phyloP scores from a whole-genome alignment of 2,797 vertebrate species.

The Anabas testudineus region DNA sequence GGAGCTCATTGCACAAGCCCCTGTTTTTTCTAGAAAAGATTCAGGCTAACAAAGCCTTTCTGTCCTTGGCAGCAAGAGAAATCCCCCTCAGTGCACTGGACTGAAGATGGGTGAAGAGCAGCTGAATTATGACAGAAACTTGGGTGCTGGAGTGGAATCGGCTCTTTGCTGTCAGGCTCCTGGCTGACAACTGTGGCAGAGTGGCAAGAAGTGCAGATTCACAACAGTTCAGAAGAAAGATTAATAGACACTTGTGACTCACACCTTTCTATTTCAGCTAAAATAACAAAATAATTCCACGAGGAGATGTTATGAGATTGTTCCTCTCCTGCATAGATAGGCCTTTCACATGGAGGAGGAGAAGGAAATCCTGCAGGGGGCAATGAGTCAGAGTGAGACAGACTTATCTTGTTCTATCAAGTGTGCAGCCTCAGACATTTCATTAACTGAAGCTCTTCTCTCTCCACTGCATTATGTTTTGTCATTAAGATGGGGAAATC shows the following conservation, averaged over 20 bases:
- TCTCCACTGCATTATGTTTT: constrained; percentile 36
- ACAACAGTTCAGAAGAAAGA: constrained; percentile 43
- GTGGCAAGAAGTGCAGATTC: constrained; percentile 49
- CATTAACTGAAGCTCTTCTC: constrained; percentile 61
- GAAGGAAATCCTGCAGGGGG: constrained; percentile 56
- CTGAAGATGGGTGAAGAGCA: constrained; percentile 60
- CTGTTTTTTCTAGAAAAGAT: constrained; percentile 44
- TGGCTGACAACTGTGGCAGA: constrained; percentile 57
- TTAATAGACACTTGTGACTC: constrained; percentile 25
- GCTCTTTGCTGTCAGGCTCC: constrained; percentile 55
- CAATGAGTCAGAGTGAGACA: constrained; percentile 61
- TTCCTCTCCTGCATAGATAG: constrained; percentile 24
- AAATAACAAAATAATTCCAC: constrained; percentile 33
- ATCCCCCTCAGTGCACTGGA: constrained; percentile 45
- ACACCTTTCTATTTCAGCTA: constrained; percentile 29
- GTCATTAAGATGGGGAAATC: constrained; percentile 20
- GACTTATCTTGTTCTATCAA: constrained; percentile 67
- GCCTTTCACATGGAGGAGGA: constrained; percentile 46
- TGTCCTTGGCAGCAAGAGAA: constrained; percentile 67
- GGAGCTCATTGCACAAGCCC: constrained; percentile 28
- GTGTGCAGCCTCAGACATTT: constrained; percentile 66
- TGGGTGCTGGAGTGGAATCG: constrained; percentile 55
- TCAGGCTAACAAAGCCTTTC: constrained; percentile 61
- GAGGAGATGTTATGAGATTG: constrained; percentile 28
- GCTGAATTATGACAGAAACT: constrained; percentile 58